phyloP scores from a whole-genome alignment of 1,140 invertebrate genomes.

The Rhopalosiphum maidis region DNA sequence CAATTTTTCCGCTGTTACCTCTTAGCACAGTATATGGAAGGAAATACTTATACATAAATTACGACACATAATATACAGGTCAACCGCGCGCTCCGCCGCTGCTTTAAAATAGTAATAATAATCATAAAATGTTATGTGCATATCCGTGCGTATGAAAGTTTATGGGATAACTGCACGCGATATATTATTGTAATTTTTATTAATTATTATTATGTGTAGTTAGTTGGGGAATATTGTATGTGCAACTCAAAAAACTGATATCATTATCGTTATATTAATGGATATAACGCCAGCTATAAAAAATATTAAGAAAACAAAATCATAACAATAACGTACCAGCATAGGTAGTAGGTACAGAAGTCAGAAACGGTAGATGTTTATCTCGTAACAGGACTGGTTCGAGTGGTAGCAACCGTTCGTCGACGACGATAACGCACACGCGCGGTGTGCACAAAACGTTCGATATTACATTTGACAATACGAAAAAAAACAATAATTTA shows the following conservation, averaged over 20 bases:
- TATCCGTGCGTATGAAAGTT: neutral
- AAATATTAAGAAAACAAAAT: neutral
- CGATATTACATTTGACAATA: neutral
- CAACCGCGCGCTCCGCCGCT: neutral
- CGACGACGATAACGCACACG: neutral
- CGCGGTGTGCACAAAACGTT: neutral
- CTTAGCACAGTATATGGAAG: neutral
- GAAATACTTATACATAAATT: neutral
- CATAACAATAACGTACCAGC: neutral
- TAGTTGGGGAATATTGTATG: neutral
- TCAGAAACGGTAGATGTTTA: neutral
- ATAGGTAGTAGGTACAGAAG: neutral
- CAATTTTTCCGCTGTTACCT: neutral
- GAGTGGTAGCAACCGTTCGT: neutral
- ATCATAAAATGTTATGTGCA: neutral
- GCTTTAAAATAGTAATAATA: neutral
- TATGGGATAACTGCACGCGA: neutral
- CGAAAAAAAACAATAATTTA: neutral
- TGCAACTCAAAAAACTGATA: neutral
- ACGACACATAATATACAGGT: neutral
- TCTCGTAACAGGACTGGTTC: neutral
- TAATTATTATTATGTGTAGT: neutral
- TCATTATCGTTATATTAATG: neutral
- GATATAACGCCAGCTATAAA: neutral
- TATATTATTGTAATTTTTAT: neutral